Conservation (phyloP, 2,888 invertebrate genomes). For the Mimumesa dahlbomi region DNA sequence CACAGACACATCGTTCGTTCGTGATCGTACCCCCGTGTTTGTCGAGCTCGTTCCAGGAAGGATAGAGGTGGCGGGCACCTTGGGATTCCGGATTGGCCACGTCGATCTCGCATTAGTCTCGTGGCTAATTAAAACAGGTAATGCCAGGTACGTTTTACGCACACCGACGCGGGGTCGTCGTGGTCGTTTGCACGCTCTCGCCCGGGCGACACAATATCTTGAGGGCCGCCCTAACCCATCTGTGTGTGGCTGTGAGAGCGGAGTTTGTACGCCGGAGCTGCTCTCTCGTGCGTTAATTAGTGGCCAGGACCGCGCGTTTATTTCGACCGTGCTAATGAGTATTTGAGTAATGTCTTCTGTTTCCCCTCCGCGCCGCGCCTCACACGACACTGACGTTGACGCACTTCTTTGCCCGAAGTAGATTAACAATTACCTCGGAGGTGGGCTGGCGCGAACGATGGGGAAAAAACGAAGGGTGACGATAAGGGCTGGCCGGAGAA, state of each 20-base stretch:
- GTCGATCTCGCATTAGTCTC: constrained; percentile 70
- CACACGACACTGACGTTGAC: constrained; percentile 46
- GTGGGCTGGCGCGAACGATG: constrained; percentile 28
- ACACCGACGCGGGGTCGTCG: constrained; percentile 20
- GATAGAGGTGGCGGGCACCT: constrained; percentile 32
- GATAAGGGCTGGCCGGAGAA: too few species aligned
- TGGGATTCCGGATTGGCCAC: constrained; percentile 64
- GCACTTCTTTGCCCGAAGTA: constrained; percentile 64
- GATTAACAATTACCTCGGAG: constrained; percentile 69
- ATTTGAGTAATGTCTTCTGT: constrained; percentile 75
- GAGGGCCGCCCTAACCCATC: constrained; percentile 63
- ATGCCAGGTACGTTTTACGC: constrained; percentile 54
- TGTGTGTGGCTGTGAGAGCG: constrained; percentile 35
- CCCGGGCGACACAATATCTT: constrained; percentile 70
- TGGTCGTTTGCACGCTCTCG: constrained; percentile 11
- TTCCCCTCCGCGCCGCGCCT: constrained; percentile 36
- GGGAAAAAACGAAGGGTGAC: constrained; percentile 26
- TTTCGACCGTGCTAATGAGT: constrained; percentile 77
- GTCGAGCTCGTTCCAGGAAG: neutral
- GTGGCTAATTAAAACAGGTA: constrained; percentile 73
- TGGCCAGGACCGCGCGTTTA: constrained; percentile 71
- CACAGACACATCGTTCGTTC: constrained; percentile 23
- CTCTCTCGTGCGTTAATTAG: constrained; percentile 75
- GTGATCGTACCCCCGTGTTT: constrained; percentile 8
- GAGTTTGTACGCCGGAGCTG: constrained; percentile 42